These are phyloP conservation scores for Lasioglossum figueresi DNA, from an alignment of 2,888 invertebrate genomes.

Conservation along the genomic window DNA sequence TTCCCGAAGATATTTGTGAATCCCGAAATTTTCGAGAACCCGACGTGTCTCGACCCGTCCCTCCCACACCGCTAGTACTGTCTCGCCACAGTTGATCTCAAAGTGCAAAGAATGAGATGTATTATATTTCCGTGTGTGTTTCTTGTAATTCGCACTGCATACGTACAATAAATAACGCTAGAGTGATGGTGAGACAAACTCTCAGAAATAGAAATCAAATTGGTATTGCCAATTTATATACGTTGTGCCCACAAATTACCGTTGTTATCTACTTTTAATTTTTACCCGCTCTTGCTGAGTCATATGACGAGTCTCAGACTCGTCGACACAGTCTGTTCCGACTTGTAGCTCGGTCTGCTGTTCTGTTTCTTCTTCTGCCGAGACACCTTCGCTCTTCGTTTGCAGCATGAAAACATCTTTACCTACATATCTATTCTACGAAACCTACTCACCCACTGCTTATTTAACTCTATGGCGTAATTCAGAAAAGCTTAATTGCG, in stretches of 20 bases:
- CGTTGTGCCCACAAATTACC: conserved; percentile 71
- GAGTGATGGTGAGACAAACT: conserved; percentile 48
- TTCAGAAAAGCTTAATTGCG: conserved; percentile 59
- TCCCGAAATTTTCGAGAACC: too few relatives aligned
- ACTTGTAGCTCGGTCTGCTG: conserved; percentile 75
- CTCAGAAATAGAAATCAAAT: conserved; percentile 47
- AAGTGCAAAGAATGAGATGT: background rate
- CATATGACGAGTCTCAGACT: conserved; percentile 75
- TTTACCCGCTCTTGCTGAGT: conserved; percentile 83
- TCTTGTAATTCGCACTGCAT: conserved; percentile 3
- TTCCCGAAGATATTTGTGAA: too few relatives aligned
- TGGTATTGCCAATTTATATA: conserved; percentile 65
- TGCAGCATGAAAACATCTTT: conserved; percentile 84
- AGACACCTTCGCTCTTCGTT: conserved; percentile 79
- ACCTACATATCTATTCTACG: conserved; percentile 83
- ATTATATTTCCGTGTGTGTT: background rate
- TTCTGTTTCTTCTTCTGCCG: conserved; percentile 75
- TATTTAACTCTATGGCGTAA: conserved; percentile 57
- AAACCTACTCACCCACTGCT: conserved; percentile 77
- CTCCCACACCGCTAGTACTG: too few relatives aligned
- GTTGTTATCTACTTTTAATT: conserved; percentile 70
- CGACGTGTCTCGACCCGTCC: too few relatives aligned
- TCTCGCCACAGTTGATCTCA: background rate
- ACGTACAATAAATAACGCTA: conserved; percentile 35
- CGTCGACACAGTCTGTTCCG: conserved; percentile 76